A percentile compares a stretch with the other conserved stretches of the same genome.
Evolutionary conservation across 2,888 invertebrate genomes (phyloP).

Genomic region (Watsonalla binaria): DNA sequence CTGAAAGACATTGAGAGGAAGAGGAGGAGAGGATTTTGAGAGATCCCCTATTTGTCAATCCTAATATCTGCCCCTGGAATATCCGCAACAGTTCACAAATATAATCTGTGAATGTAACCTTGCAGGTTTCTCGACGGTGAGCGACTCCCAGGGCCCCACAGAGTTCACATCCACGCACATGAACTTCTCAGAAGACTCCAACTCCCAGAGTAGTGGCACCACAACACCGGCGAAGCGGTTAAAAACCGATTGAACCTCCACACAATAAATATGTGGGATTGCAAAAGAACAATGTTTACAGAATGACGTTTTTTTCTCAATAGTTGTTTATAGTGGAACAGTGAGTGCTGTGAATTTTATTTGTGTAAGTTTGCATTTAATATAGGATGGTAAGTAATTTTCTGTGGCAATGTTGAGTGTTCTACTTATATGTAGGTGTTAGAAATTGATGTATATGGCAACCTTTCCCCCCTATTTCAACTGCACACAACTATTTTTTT

Average conservation of each 20-base stretch:
- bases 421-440: not conserved
- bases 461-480: no score
- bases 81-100: no score
- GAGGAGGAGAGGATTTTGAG: no score
- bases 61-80: no score
- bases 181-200: slow-evolving; percentile 94
- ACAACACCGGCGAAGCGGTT: slow-evolving; percentile 84
- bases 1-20: no score
- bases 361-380: not conserved
- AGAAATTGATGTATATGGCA: no score
- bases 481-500: no score
- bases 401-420: not conserved
- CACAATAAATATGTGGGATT: not conserved
- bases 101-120: slow-evolving; percentile 8
- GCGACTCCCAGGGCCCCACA: slow-evolving; percentile 93
- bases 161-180: slow-evolving; percentile 91
- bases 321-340: not conserved
- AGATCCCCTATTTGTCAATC: no score
- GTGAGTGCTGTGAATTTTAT: not conserved
- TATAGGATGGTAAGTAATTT: not conserved
- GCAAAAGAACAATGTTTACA: not conserved
- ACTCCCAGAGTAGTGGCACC: slow-evolving; percentile 91
- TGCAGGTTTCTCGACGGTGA: slow-evolving; percentile 92
- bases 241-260: slow-evolving; percentile 82
- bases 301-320: not conserved